Percentiles rank a stretch among this genome's conserved stretches.
Evolutionary conservation across 2,888 invertebrate genomes (phyloP).

Genomic region (Troides oblongomaculatus): DNA sequence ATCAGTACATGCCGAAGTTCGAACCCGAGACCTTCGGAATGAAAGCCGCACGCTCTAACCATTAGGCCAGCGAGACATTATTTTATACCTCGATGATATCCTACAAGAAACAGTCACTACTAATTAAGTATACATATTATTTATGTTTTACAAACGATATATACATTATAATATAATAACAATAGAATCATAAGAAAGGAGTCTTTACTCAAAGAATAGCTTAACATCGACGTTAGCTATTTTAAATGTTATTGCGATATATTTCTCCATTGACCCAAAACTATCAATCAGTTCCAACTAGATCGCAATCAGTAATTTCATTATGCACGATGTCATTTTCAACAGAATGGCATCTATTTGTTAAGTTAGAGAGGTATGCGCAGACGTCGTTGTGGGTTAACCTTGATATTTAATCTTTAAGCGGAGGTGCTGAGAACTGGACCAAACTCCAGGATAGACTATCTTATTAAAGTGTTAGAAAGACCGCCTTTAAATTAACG

Average conservation of each 20-base stretch:
- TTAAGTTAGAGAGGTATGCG: constrained; percentile 10
- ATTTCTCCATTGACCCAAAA: constrained; percentile 19
- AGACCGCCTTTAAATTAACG: too few species aligned
- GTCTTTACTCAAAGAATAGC: neutral
- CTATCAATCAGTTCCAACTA: constrained; percentile 25
- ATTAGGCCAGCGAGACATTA: too few species aligned
- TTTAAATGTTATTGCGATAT: constrained; percentile 20
- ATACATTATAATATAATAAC: neutral
- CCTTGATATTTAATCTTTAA: neutral
- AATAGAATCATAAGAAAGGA: neutral
- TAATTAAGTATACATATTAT: neutral
- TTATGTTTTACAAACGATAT: neutral
- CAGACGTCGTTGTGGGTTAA: constrained; percentile 14
- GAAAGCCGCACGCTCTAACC: too few species aligned
- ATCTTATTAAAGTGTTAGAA: too few species aligned
- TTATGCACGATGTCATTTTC: constrained; percentile 21
- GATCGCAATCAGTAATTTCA: constrained; percentile 24
- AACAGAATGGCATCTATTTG: constrained; percentile 11
- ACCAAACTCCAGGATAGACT: too few species aligned
- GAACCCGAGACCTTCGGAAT: too few species aligned
- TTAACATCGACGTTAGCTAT: neutral
- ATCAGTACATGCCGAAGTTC: too few species aligned
- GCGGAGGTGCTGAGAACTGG: too few species aligned
- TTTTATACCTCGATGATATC: too few species aligned
- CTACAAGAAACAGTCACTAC: too few species aligned